Conservation (phyloP, 2,797 vertebrate genomes). For the Masticophis lateralis region DNA sequence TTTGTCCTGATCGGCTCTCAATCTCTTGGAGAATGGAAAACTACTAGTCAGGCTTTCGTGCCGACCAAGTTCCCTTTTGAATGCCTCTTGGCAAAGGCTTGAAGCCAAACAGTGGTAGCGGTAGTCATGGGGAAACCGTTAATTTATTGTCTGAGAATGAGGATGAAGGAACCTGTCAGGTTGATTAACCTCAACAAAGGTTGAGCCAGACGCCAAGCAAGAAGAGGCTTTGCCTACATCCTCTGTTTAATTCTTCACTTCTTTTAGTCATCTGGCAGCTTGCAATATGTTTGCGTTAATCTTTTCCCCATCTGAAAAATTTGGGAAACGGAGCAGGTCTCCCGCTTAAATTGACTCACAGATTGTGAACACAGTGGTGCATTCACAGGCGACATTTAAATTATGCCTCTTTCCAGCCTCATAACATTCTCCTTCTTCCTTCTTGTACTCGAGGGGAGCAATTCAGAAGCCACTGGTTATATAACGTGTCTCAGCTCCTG, state of each 20-base stretch:
- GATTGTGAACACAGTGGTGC: not conserved
- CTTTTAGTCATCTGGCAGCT: constrained; percentile 41
- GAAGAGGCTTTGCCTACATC: constrained; percentile 20
- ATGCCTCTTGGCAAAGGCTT: not conserved
- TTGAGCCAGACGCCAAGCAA: constrained; percentile 18
- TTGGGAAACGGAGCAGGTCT: not conserved
- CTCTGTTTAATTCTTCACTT: constrained; percentile 45
- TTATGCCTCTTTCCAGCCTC: not conserved
- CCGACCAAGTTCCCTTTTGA: not conserved
- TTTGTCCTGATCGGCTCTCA: fast-evolving
- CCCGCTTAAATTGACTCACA: not conserved
- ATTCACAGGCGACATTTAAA: not conserved
- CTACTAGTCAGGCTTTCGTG: not conserved
- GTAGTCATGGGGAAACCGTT: not conserved
- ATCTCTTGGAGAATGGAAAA: not conserved
- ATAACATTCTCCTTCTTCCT: not conserved
- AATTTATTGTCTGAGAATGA: constrained; percentile 33
- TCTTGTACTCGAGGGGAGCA: not conserved
- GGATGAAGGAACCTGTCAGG: constrained; percentile 26
- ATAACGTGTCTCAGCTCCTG: not conserved
- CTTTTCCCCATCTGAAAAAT: not conserved
- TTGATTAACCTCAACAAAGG: constrained; percentile 49
- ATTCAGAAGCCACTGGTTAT: not conserved
- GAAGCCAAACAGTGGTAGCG: fast-evolving
- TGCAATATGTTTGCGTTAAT: constrained; percentile 16